These are phyloP conservation scores for Petroica traversi DNA, from an alignment of 2,113 vertebrate genomes.

Conservation along the genomic window DNA sequence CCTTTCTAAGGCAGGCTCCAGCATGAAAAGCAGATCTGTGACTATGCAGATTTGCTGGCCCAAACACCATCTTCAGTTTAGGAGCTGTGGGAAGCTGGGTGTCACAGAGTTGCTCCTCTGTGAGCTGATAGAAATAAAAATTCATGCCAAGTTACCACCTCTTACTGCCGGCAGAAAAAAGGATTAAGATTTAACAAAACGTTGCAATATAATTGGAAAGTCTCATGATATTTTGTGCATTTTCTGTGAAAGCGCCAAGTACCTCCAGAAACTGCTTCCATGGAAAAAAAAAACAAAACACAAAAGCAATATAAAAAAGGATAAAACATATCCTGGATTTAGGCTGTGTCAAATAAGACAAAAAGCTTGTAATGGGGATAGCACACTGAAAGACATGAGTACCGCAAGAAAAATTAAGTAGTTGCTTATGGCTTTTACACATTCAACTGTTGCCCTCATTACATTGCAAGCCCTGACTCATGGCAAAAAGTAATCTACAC, in stretches of 20 bases:
- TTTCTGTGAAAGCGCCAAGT: neutral
- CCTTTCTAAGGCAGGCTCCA: slow-evolving; percentile 1
- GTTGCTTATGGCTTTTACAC: neutral
- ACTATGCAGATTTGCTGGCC: slow-evolving; percentile 51
- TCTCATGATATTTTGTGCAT: neutral
- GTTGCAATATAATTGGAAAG: neutral
- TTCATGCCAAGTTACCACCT: neutral
- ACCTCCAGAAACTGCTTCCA: neutral
- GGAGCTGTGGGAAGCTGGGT: slow-evolving; percentile 22
- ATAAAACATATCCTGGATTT: neutral
- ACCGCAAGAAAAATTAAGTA: neutral
- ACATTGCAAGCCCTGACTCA: neutral
- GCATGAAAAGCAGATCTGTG: slow-evolving; percentile 37
- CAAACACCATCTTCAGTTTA: neutral
- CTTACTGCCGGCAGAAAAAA: slow-evolving; percentile 19
- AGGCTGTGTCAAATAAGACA: neutral
- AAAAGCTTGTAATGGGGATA: neutral
- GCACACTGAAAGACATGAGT: neutral
- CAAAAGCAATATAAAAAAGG: neutral
- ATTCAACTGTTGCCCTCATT: neutral
- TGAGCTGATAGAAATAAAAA: neutral
- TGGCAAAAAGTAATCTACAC: neutral
- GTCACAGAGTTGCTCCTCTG: slow-evolving; percentile 9
- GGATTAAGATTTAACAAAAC: slow-evolving; percentile 9
- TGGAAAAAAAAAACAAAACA: neutral